These are phyloP conservation scores for Zoanthus solanderi DNA, from an alignment of 92 coral and sea anemone genomes.

Conservation along the genomic window DNA sequence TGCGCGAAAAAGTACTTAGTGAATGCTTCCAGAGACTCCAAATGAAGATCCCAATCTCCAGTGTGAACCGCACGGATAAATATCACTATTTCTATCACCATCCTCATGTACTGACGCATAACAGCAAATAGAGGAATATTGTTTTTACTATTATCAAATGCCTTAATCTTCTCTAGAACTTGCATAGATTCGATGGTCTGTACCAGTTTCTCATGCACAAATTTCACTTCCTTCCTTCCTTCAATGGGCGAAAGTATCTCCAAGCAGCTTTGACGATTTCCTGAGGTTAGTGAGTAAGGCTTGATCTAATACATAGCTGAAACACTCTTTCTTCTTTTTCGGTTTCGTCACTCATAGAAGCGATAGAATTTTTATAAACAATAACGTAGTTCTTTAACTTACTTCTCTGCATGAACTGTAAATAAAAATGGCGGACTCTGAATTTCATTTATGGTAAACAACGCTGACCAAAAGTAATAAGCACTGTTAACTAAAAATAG, in stretches of 20 bases:
- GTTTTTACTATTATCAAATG: conserved; percentile 44
- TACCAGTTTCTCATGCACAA: conserved; percentile 36
- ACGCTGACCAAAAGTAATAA: too few relatives aligned
- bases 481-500: too few relatives aligned
- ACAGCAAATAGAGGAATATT: conserved; percentile 55
- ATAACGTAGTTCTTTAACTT: too few relatives aligned
- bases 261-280: conserved; percentile 53
- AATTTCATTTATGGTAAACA: too few relatives aligned
- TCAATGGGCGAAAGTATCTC: conserved; percentile 42
- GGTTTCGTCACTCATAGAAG: too few relatives aligned
- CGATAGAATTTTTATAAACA: too few relatives aligned
- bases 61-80: conserved; percentile 65
- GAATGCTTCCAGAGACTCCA: conserved; percentile 53
- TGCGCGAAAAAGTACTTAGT: conserved; percentile 52
- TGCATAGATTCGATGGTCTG: conserved; percentile 9
- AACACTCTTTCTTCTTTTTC: too few relatives aligned
- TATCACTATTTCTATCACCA: conserved; percentile 62
- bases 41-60: conserved; percentile 58
- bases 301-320: too few relatives aligned
- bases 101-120: conserved; percentile 59
- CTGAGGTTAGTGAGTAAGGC: not conserved
- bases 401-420: too few relatives aligned
- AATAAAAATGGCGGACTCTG: too few relatives aligned
- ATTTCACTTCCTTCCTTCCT: conserved; percentile 22
- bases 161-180: conserved; percentile 54